A percentile compares a stretch with the other conserved stretches of the same genome.
Conservation (phyloP, 2,888 invertebrate species). For the Melinaea marsaeus region DNA sequence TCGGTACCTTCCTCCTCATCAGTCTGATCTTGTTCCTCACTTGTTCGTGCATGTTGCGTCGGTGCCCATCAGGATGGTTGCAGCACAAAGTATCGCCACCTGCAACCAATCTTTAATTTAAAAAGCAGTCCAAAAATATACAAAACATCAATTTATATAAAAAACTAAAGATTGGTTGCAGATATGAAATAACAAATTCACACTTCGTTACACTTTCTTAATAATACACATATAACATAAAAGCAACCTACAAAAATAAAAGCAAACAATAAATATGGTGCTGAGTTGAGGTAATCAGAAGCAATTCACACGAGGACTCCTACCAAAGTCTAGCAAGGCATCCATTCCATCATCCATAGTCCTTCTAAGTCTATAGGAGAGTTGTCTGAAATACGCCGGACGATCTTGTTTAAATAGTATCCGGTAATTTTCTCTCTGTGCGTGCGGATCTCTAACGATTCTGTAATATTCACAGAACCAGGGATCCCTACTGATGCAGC, state of each 20-base stretch:
- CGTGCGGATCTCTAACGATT: conserved; percentile 36
- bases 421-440: conserved; percentile 44
- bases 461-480: conserved; percentile 59
- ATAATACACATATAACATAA: not conserved
- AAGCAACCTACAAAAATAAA: not conserved
- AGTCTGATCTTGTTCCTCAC: conserved; percentile 53
- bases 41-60: conserved; percentile 54
- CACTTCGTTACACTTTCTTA: too few relatives aligned
- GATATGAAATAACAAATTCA: conserved; percentile 8
- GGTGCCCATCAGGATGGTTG: conserved; percentile 56
- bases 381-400: conserved; percentile 53
- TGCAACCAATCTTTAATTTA: conserved; percentile 64
- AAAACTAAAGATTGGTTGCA: conserved; percentile 26
- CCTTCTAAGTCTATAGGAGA: conserved; percentile 59
- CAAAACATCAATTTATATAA: conserved; percentile 6
- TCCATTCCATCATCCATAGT: conserved; percentile 60
- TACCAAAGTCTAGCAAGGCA: conserved; percentile 56
- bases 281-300: conserved; percentile 9
- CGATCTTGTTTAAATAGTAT: conserved; percentile 51
- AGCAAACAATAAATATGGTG: conserved; percentile 8
- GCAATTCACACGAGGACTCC: not conserved
- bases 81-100: conserved; percentile 64
- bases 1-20: conserved; percentile 52
- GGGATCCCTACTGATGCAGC: conserved; percentile 48
- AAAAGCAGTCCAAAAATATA: conserved; percentile 30